A percentile compares a stretch with the other conserved stretches of the same genome.
These are phyloP conservation scores for Ecliptopera silaceata DNA, from an alignment of 2,888 invertebrate genomes.

Conservation along the genomic window DNA sequence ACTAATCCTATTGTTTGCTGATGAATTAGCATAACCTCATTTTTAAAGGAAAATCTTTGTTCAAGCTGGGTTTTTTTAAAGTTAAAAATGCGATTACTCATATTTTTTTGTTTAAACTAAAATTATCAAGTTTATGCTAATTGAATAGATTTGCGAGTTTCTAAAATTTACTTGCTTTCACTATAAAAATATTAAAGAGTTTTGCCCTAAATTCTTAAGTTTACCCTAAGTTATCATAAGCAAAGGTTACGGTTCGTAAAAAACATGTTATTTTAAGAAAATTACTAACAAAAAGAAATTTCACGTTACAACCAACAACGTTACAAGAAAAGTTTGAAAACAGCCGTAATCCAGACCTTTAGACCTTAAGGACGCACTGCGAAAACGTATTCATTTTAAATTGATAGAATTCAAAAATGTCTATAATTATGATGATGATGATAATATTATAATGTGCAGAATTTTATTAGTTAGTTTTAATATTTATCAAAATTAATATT, in stretches of 20 bases:
- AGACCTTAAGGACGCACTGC: slow-evolving; percentile 3
- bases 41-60: slow-evolving; percentile 2
- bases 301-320: slow-evolving; percentile 23
- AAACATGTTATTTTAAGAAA: slow-evolving; percentile 18
- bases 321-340: slow-evolving; percentile 26
- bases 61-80: slow-evolving; percentile 3
- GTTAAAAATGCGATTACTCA: slow-evolving; percentile 18
- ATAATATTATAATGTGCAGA: no score
- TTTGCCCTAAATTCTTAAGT: not conserved
- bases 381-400: slow-evolving; percentile 10
- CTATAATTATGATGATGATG: no score
- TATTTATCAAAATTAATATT: no score
- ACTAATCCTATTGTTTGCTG: slow-evolving; percentile 10
- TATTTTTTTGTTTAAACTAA: slow-evolving; percentile 13
- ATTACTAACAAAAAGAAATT: slow-evolving; percentile 25
- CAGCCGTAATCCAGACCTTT: slow-evolving; percentile 19
- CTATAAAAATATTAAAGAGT: not conserved
- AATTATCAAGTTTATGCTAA: slow-evolving; percentile 10
- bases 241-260: slow-evolving; percentile 16
- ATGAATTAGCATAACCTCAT: slow-evolving; percentile 5
- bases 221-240: slow-evolving; percentile 12
- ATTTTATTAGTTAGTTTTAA: no score
- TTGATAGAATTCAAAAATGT: not conserved
- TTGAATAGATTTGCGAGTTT: not conserved
- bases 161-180: no score